These are phyloP conservation scores for Notiomystis cincta DNA, from an alignment of 2,113 vertebrate species.

Conservation along the genomic window DNA sequence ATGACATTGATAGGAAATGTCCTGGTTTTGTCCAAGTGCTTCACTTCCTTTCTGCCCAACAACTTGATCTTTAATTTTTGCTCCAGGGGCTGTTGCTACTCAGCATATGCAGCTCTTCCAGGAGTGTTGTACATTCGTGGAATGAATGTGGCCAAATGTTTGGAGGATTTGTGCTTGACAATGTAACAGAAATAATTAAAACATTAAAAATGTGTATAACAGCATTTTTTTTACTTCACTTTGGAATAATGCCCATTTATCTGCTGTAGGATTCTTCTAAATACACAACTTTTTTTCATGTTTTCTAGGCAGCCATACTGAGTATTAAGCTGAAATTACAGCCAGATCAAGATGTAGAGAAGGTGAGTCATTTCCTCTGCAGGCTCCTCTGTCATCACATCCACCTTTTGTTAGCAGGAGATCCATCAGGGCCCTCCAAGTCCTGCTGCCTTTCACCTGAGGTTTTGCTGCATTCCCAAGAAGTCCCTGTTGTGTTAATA, in stretches of 20 bases:
- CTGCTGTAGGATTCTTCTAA: not conserved
- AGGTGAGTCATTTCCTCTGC: constrained; percentile 73
- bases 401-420: not conserved
- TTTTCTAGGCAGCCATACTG: constrained; percentile 76
- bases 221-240: not conserved
- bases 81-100: not conserved
- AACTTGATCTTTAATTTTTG: not conserved
- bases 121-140: not conserved
- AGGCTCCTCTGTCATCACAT: not conserved
- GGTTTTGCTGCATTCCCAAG: not conserved
- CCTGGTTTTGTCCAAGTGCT: not conserved
- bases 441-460: not conserved
- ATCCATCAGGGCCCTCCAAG: not conserved
- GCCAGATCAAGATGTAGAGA: constrained; percentile 77
- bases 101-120: not conserved
- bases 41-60: not conserved
- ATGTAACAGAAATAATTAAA: not conserved
- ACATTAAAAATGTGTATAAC: not conserved
- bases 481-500: not conserved
- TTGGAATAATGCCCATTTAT: not conserved
- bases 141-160: not conserved
- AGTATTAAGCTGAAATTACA: constrained; percentile 79
- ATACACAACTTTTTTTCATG: not conserved
- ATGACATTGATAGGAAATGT: not conserved
- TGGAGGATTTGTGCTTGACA: not conserved